These are phyloP conservation scores for Baccha elongata DNA, from an alignment of 2,888 invertebrate genomes.

Conservation along the genomic window DNA sequence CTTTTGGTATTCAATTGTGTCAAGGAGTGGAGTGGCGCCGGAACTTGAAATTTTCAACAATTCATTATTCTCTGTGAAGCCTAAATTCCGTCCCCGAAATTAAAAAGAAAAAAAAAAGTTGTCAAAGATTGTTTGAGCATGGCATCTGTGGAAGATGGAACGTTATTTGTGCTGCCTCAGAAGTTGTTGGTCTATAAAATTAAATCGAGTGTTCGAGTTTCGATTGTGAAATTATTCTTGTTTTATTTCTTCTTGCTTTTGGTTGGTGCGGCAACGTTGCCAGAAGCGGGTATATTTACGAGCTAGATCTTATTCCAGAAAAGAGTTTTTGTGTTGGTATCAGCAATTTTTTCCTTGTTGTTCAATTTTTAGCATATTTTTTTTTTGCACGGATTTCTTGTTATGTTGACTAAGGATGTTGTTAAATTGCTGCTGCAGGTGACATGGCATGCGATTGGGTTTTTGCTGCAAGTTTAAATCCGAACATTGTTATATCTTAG, in stretches of 20 bases:
- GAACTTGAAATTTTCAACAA: slow-evolving; percentile 64
- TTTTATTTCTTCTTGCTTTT: slow-evolving; percentile 32
- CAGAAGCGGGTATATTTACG: slow-evolving; percentile 61
- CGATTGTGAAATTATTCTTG: slow-evolving; percentile 25
- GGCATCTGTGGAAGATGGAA: slow-evolving; percentile 34
- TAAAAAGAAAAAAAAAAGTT: slow-evolving; percentile 13
- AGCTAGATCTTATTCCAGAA: slow-evolving; percentile 45
- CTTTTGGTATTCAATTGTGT: slow-evolving; percentile 64
- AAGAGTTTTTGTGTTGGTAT: slow-evolving; percentile 42
- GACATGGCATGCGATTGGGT: slow-evolving; percentile 37
- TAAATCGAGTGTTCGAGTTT: slow-evolving; percentile 55
- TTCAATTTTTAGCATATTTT: neutral
- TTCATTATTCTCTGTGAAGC: slow-evolving; percentile 15
- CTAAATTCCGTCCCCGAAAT: slow-evolving; percentile 33
- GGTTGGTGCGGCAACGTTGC: slow-evolving; percentile 10
- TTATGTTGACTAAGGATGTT: slow-evolving; percentile 36
- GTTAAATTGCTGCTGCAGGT: slow-evolving; percentile 42
- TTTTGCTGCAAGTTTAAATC: neutral
- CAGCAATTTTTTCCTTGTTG: slow-evolving; percentile 39
- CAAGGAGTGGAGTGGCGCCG: slow-evolving; percentile 67
- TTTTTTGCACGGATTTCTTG: slow-evolving; percentile 39
- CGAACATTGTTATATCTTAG: neutral
- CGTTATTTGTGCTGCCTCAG: neutral
- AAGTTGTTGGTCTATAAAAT: slow-evolving; percentile 46
- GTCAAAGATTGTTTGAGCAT: neutral